Evolutionary conservation across 2,797 vertebrate genomes (phyloP).

Genomic region (Peromyscus eremicus): DNA sequence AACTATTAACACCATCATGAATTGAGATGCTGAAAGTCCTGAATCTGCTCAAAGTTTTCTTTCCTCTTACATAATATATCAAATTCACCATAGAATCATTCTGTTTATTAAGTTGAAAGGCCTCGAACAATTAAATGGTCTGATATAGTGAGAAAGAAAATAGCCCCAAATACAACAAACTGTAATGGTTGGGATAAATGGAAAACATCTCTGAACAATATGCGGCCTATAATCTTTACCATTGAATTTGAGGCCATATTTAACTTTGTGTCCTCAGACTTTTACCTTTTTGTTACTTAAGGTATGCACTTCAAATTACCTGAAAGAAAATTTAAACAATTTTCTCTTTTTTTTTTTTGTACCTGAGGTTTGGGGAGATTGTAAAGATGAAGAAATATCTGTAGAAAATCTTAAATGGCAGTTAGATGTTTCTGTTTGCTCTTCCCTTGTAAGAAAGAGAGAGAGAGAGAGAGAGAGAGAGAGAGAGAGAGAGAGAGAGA

Average conservation of each 20-base stretch:
- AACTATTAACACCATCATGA: neutral
- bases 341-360: neutral
- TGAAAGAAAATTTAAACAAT: neutral
- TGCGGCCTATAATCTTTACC: conserved; percentile 18
- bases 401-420: conserved; percentile 52
- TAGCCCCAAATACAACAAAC: neutral
- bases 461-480: neutral
- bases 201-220: conserved; percentile 39
- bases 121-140: neutral
- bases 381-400: conserved; percentile 34
- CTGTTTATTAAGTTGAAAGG: conserved; percentile 32
- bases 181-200: neutral
- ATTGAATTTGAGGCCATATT: neutral
- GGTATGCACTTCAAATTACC: neutral
- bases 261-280: conserved; percentile 65
- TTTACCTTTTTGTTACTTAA: conserved; percentile 48
- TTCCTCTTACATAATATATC: neutral
- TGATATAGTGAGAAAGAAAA: conserved; percentile 33
- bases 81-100: neutral
- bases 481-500: too few relatives aligned
- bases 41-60: conserved; percentile 17
- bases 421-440: conserved; percentile 44
- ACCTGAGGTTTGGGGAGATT: conserved; percentile 44
- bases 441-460: neutral
- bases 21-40: neutral